These are phyloP conservation scores for Drosophila willistoni DNA, from an alignment of 1,140 invertebrate genomes.

Conservation along the genomic window DNA sequence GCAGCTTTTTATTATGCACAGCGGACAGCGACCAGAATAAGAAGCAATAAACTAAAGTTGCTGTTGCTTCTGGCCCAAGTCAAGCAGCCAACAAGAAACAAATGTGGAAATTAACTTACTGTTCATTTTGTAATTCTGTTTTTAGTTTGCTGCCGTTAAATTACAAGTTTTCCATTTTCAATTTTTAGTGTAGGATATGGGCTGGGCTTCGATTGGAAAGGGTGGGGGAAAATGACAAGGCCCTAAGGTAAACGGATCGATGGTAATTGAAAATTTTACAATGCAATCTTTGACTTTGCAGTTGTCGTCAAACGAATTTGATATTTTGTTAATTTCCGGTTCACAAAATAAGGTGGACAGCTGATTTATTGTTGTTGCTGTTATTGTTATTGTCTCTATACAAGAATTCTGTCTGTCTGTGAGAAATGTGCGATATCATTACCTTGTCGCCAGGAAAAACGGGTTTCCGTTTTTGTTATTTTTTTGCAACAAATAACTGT, in stretches of 20 bases:
- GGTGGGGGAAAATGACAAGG: slow-evolving; percentile 2
- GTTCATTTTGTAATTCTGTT: slow-evolving; percentile 26
- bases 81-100: slow-evolving; percentile 7
- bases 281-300: slow-evolving; percentile 17
- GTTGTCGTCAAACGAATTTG: slow-evolving; percentile 34
- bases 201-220: slow-evolving; percentile 29
- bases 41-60: slow-evolving; percentile 44
- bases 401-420: slow-evolving; percentile 18
- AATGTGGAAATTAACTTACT: slow-evolving; percentile 69
- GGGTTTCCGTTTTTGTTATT: slow-evolving; percentile 6
- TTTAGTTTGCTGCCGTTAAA: slow-evolving; percentile 51
- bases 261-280: slow-evolving; percentile 27
- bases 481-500: slow-evolving; percentile 44
- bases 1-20: slow-evolving; percentile 71
- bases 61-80: slow-evolving; percentile 5
- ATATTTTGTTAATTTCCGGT: slow-evolving; percentile 65
- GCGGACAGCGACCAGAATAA: slow-evolving; percentile 53
- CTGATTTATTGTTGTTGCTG: slow-evolving; percentile 52
- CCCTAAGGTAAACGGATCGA: slow-evolving; percentile 39
- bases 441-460: slow-evolving; percentile 29
- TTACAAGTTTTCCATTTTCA: slow-evolving; percentile 37
- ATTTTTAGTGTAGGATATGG: slow-evolving; percentile 51
- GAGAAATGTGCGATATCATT: slow-evolving; percentile 32
- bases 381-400: no score
- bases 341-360: slow-evolving; percentile 44